Percentiles rank a stretch among this genome's conserved stretches.
These are phyloP conservation scores for Teleogryllus oceanicus DNA, from an alignment of 2,888 invertebrate species.

Conservation along the genomic window DNA sequence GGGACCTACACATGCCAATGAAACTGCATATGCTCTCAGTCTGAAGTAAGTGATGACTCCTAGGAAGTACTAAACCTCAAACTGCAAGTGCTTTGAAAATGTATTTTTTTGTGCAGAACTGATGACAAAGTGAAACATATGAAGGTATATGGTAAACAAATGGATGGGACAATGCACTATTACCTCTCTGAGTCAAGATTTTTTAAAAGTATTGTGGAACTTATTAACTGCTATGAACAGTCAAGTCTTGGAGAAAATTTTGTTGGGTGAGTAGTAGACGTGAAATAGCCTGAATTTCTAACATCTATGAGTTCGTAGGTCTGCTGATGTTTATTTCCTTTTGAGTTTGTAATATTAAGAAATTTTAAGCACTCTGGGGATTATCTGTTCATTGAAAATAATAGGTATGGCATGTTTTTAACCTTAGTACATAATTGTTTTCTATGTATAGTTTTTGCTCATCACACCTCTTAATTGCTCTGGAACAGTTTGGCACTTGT, in stretches of 20 bases:
- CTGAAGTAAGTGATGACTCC: conserved; percentile 62
- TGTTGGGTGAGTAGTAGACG: conserved; percentile 59
- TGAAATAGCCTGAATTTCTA: too few relatives aligned
- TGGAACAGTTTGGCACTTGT: too few relatives aligned
- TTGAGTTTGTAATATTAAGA: too few relatives aligned
- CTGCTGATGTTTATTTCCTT: too few relatives aligned
- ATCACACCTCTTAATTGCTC: too few relatives aligned
- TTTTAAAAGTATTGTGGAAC: conserved; percentile 87
- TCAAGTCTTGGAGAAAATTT: conserved; percentile 91
- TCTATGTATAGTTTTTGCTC: too few relatives aligned
- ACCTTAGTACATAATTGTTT: too few relatives aligned
- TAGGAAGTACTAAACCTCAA: not conserved
- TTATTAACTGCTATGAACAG: conserved; percentile 89
- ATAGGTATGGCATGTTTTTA: too few relatives aligned
- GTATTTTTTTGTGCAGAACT: conserved; percentile 55
- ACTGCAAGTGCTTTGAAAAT: not conserved
- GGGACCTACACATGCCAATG: conserved; percentile 58
- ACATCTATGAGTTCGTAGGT: too few relatives aligned
- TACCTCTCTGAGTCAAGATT: conserved; percentile 85
- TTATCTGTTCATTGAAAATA: too few relatives aligned
- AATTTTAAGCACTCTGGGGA: too few relatives aligned
- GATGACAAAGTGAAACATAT: conserved; percentile 89
- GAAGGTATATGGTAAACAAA: conserved; percentile 77
- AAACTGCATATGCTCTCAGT: conserved; percentile 78
- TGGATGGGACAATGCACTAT: conserved; percentile 66